phyloP scores from a whole-genome alignment of 1,140 invertebrate species.

The Heterodera schachtii region DNA sequence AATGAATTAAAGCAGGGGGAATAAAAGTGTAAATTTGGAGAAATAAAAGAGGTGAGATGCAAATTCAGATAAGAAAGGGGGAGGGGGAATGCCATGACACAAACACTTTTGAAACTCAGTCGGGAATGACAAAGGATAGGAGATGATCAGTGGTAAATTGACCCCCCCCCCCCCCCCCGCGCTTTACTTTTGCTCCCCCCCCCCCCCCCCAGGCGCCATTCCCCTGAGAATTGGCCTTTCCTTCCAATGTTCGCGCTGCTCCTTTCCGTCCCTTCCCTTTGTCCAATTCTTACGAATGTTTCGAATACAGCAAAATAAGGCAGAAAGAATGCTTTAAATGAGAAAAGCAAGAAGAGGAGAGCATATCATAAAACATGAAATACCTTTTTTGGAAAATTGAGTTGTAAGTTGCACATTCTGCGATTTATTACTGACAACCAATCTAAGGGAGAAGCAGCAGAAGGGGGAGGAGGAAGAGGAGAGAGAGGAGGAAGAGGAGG shows the following conservation, averaged over 20 bases:
- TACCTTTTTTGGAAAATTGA: background rate
- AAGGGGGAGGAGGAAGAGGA: no score
- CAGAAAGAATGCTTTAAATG: background rate
- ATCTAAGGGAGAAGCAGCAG: no score
- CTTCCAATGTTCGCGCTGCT: background rate
- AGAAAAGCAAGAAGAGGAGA: background rate
- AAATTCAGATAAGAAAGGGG: background rate
- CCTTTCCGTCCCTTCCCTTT: background rate
- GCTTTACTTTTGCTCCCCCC: no score
- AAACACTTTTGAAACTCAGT: no score
- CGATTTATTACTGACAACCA: background rate
- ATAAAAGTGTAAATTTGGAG: background rate
- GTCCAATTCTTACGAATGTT: background rate
- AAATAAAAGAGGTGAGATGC: background rate
- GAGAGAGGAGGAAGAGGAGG: no score
- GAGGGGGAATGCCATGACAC: no score
- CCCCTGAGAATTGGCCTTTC: no score
- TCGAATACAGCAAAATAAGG: background rate
- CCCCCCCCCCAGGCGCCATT: no score
- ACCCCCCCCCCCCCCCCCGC: no score
- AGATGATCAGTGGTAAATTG: no score
- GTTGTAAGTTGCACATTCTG: background rate
- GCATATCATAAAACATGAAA: background rate
- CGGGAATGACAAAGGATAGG: no score
- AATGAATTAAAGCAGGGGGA: background rate